Evolutionary conservation across 1,140 invertebrate genomes (phyloP).

Genomic region (Reticulitermes speratus): DNA sequence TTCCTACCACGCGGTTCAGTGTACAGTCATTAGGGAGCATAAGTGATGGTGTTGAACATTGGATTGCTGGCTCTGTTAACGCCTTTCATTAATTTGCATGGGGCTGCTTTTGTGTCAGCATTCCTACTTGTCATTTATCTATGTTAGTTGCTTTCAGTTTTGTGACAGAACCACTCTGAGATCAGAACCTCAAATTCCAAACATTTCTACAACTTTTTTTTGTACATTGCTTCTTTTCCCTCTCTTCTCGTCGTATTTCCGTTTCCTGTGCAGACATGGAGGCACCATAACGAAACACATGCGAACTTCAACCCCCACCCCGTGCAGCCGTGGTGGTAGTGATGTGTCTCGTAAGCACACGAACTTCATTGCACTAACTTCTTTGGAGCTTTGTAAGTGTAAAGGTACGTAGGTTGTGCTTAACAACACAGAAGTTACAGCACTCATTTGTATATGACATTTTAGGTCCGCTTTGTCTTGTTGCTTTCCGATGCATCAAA

Average conservation of each 20-base stretch:
- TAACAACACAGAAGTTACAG: too few species aligned
- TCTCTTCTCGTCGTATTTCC: not conserved
- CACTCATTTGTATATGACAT: too few species aligned
- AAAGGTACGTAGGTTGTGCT: too few species aligned
- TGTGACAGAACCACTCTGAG: not conserved
- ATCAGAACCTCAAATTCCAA: not conserved
- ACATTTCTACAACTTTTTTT: constrained; percentile 4
- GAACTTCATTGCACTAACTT: not conserved
- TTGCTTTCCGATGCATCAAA: too few species aligned
- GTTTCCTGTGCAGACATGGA: not conserved
- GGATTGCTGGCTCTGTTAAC: not conserved
- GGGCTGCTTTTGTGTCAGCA: not conserved
- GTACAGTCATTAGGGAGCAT: too few species aligned
- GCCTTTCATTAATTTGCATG: not conserved
- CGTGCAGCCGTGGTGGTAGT: not conserved
- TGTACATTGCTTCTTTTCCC: not conserved
- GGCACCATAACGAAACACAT: not conserved
- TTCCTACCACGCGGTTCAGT: too few species aligned
- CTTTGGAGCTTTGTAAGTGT: not conserved
- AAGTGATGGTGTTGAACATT: not conserved
- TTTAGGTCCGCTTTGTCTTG: too few species aligned
- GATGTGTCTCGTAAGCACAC: not conserved
- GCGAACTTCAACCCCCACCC: not conserved
- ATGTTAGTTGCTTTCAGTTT: not conserved
- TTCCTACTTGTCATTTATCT: not conserved